phyloP scores from a whole-genome alignment of 2,113 vertebrate genomes.

The Pterocles gutturalis region DNA sequence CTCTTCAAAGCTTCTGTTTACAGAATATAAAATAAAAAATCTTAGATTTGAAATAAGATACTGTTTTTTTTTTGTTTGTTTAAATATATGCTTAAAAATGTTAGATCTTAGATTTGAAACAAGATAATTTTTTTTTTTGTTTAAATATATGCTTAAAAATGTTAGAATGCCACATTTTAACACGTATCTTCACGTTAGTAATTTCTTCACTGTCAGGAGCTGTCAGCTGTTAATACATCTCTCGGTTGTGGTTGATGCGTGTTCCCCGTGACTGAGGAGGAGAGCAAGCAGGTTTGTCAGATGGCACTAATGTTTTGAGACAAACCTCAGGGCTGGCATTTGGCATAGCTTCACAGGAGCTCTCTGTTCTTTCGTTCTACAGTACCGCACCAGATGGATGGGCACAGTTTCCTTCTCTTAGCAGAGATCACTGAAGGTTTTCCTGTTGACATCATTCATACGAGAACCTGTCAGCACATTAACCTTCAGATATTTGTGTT shows the following conservation, averaged over 20 bases:
- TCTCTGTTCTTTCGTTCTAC: not conserved
- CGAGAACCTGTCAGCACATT: not conserved
- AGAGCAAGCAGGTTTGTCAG: slow-evolving; percentile 5
- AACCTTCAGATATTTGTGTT: not conserved
- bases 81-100: not conserved
- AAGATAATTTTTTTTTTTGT: not conserved
- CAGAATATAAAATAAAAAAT: not conserved
- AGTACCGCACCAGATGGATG: not conserved
- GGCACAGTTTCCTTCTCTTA: not conserved
- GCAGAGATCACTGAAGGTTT: slow-evolving; percentile 18
- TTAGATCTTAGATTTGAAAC: not conserved
- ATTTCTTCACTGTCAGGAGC: not conserved
- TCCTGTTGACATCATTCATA: slow-evolving; percentile 25
- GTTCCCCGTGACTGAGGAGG: not conserved
- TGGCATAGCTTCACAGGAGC: slow-evolving; percentile 2
- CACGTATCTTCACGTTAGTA: fast-evolving
- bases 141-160: not conserved
- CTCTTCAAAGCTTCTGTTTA: not conserved
- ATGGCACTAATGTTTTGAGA: slow-evolving; percentile 28
- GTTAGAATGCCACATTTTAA: fast-evolving
- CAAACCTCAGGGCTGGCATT: not conserved
- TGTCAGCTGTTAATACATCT: not conserved
- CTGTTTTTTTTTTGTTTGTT: not conserved
- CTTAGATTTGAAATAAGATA: not conserved
- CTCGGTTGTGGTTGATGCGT: fast-evolving